Base-by-base conservation (phyloP, 2,113 vertebrate genomes). In the Austrofundulus limnaeus region DNA sequence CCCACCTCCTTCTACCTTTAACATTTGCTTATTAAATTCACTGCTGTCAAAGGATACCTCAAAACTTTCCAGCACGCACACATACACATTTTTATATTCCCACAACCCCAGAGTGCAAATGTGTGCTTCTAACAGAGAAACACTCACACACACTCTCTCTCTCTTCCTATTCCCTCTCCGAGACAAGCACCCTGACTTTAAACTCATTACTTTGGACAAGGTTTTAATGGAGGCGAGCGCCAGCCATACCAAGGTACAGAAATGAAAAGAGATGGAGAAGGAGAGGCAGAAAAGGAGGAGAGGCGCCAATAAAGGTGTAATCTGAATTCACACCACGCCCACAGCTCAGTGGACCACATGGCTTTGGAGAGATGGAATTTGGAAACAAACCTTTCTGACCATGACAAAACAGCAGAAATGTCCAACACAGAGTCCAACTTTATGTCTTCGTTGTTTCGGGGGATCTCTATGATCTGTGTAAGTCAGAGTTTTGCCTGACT, bases 181-280 rank as follows among this genome's bases (percentile, higher is more conserved):
- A 81, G 69, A 82, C 78, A 77, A 65, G 66, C 42, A 66, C 45
- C 60, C 76, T 59, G 53, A 81, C 76, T 85, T 86, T 79, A 77
- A 85, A 87, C 75, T 89, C 81, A 88, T 89, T 87, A 85, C 83
- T 82, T 80, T 45, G 69, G 83, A 87, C 86, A 86, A 72, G 70
- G 53, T 63, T 83, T 82, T 86, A 88, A 88, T 87, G 75, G 77
- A 83, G 76, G 81, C 66, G 46, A n/a, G 66, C 62, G 53, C 49
- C 59, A 43, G 62, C 43, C 24, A 50, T 68, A 75, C 64, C 25
- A 14, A 65, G 53, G 56, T 23, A 64, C 46, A 67, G 62, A 48
- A 51, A 59, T 25, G 61, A 75, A 75, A n/a, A 28, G 48, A 74
- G 57, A 62, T 11, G 61, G 67, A 62, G 64, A 58, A 14, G 55